Evolutionary conservation across 2,797 vertebrate species (phyloP).

Genomic region (Mastacembelus armatus): DNA sequence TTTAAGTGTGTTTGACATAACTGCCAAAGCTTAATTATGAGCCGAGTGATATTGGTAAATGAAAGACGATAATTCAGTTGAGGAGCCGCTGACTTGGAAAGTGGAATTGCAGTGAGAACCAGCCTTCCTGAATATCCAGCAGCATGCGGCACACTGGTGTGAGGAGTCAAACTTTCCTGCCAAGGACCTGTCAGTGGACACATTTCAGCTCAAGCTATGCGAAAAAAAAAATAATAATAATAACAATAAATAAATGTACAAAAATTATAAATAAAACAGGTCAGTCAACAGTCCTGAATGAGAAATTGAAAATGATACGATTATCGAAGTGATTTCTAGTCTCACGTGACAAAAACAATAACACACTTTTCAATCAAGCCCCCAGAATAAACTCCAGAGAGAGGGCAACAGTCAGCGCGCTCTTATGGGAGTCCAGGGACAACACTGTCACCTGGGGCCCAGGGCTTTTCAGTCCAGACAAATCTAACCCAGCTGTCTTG

Average conservation of each 20-base stretch:
- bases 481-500: constrained; percentile 3
- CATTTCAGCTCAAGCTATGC: too few relatives aligned
- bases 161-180: constrained; percentile 23
- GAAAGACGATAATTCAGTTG: background rate
- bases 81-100: background rate
- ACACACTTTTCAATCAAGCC: constrained; percentile 35
- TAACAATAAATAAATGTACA: too few relatives aligned
- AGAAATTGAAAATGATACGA: background rate
- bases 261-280: too few relatives aligned
- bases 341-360: background rate
- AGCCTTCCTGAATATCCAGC: constrained; percentile 22
- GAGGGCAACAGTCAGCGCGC: constrained; percentile 9
- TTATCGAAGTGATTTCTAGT: constrained; percentile 1
- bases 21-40: too few relatives aligned
- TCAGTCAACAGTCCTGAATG: too few relatives aligned
- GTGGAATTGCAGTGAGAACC: background rate
- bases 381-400: constrained; percentile 8
- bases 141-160: constrained; percentile 38
- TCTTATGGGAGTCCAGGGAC: background rate
- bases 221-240: too few relatives aligned
- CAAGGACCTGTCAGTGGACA: background rate
- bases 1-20: too few relatives aligned
- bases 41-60: background rate
- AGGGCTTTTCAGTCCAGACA: background rate
- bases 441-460: too few relatives aligned